A percentile compares a stretch with the other conserved stretches of the same genome.
Evolutionary conservation across 2,888 invertebrate species (phyloP).

Genomic region (Drepanosiphum platanoidis): DNA sequence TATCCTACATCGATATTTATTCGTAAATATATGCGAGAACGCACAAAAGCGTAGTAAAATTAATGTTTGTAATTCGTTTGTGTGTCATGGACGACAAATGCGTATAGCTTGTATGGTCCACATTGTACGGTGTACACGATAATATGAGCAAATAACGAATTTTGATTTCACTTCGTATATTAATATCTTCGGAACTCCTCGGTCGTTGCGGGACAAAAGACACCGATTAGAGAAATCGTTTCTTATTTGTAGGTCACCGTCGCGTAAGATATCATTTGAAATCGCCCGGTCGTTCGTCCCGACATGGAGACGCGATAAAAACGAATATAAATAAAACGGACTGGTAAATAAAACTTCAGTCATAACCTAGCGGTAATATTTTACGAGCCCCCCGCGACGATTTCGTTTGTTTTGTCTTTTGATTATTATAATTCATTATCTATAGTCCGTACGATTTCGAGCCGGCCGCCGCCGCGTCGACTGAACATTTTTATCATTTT

Average conservation of each 20-base stretch:
- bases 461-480: background rate
- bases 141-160: background rate
- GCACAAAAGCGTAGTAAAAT: background rate
- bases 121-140: background rate
- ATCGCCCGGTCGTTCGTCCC: background rate
- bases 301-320: background rate
- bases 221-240: background rate
- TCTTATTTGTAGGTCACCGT: slow-evolving; percentile 18
- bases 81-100: background rate
- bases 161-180: background rate
- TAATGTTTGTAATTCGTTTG: background rate
- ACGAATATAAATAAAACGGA: background rate
- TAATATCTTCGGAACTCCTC: background rate
- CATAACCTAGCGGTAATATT: background rate
- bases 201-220: background rate
- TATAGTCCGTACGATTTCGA: no score
- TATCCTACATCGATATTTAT: background rate
- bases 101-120: background rate
- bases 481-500: background rate
- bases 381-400: background rate
- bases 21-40: background rate
- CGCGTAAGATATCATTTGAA: background rate
- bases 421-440: background rate
- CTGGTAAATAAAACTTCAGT: background rate
- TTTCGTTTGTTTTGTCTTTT: background rate